A percentile compares a stretch with the other conserved stretches of the same genome.
phyloP scores from a whole-genome alignment of 2,888 invertebrate species.

The Harpalus rubripes region DNA sequence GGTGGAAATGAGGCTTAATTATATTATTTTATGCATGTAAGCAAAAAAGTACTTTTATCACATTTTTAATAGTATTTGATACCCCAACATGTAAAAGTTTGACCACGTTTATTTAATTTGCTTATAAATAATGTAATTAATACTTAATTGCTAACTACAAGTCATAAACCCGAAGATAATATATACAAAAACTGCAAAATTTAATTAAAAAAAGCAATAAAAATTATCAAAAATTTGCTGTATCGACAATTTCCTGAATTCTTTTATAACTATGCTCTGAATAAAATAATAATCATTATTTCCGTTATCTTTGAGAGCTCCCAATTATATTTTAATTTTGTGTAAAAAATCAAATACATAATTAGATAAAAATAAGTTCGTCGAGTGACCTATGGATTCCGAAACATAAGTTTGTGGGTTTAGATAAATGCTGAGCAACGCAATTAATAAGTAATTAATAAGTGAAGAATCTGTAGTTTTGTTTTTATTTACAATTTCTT shows the following conservation, averaged over 20 bases:
- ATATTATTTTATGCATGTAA: neutral
- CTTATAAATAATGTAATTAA: neutral
- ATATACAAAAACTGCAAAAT: neutral
- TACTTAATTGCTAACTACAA: neutral
- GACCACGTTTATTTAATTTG: neutral
- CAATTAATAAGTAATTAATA: slow-evolving; percentile 35
- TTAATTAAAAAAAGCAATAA: neutral
- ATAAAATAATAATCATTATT: neutral
- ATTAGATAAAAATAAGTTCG: neutral
- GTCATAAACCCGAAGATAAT: neutral
- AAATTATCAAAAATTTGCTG: neutral
- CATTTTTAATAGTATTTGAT: neutral
- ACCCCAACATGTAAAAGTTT: neutral
- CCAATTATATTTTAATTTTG: neutral
- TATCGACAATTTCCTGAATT: neutral
- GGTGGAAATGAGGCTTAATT: no score
- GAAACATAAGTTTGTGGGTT: slow-evolving; percentile 5
- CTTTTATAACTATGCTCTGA: neutral
- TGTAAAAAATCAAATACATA: neutral
- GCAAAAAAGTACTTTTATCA: neutral
- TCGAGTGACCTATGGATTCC: slow-evolving; percentile 33
- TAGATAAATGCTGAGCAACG: slow-evolving; percentile 32
- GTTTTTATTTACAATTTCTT: slow-evolving; percentile 24
- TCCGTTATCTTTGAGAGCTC: neutral
- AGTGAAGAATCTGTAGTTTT: neutral